These are phyloP conservation scores for Lordiphosa andalusiaca DNA, from an alignment of 2,888 invertebrate species.

Conservation along the genomic window DNA sequence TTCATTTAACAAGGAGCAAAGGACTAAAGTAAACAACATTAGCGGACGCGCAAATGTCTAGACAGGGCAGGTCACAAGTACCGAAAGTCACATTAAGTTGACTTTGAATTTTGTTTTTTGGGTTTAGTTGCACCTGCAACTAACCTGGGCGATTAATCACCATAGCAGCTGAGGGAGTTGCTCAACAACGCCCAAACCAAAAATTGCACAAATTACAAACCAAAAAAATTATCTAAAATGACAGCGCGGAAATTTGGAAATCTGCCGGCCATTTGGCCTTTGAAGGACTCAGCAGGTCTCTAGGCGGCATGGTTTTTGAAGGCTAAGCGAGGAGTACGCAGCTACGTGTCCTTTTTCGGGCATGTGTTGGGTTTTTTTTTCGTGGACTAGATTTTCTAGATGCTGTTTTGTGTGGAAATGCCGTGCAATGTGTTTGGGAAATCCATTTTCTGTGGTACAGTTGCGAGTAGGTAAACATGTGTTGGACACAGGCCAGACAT, in stretches of 20 bases:
- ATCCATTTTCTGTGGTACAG: conserved; percentile 7
- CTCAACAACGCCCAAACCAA: conserved; percentile 7
- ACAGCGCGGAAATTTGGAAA: conserved; percentile 1
- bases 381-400: conserved; percentile 1
- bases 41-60: conserved; percentile 50
- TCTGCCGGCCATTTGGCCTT: conserved; percentile 3
- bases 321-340: neutral
- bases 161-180: conserved; percentile 7
- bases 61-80: conserved; percentile 42
- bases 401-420: neutral
- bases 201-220: neutral
- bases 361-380: conserved; percentile 2
- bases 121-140: conserved; percentile 4
- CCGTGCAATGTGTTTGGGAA: conserved; percentile 2
- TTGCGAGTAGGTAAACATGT: conserved; percentile 4
- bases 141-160: conserved; percentile 9
- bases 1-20: too few relatives aligned
- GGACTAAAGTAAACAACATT: conserved; percentile 61
- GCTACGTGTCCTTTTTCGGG: conserved; percentile 10
- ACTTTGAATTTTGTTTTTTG: conserved; percentile 14
- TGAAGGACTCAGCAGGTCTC: conserved; percentile 7
- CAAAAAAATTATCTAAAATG: conserved; percentile 7
- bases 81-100: conserved; percentile 16
- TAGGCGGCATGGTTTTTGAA: neutral
- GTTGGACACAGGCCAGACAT: conserved; percentile 4